phyloP scores from a whole-genome alignment of 2,797 vertebrate species.

The Podarcis siculus region DNA sequence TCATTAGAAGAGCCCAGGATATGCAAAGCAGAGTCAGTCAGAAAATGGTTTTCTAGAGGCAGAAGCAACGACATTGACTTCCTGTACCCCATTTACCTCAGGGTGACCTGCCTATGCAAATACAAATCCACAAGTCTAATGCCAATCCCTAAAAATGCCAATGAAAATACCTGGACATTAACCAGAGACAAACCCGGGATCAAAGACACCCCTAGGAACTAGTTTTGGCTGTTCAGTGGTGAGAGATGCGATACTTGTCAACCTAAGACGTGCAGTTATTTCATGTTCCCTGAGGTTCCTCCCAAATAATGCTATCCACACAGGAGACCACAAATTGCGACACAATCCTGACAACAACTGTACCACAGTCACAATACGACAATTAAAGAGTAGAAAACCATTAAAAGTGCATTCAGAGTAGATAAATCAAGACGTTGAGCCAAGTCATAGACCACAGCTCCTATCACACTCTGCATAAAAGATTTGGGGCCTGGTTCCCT shows the following conservation, averaged over 20 bases:
- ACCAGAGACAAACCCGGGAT: no score
- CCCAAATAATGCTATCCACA: not conserved
- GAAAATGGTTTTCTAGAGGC: no score
- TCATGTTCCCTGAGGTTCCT: not conserved
- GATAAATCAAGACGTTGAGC: not conserved
- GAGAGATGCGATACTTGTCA: not conserved
- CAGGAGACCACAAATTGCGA: not conserved
- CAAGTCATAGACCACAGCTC: not conserved
- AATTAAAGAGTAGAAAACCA: not conserved
- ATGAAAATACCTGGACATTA: not conserved
- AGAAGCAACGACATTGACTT: not conserved
- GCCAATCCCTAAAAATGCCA: not conserved
- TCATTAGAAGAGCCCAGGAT: not conserved
- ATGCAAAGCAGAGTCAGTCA: not conserved
- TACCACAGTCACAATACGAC: not conserved
- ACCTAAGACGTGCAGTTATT: not conserved
- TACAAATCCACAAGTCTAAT: not conserved
- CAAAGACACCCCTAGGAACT: not conserved
- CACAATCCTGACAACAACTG: not conserved
- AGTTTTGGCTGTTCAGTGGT: not conserved
- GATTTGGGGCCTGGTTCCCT: not conserved
- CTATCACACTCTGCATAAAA: not conserved
- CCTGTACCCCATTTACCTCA: not conserved
- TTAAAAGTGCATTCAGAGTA: not conserved
- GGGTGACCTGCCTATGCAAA: not conserved